These are phyloP conservation scores for Acleris emargana DNA, from an alignment of 2,888 invertebrate genomes.

Conservation along the genomic window DNA sequence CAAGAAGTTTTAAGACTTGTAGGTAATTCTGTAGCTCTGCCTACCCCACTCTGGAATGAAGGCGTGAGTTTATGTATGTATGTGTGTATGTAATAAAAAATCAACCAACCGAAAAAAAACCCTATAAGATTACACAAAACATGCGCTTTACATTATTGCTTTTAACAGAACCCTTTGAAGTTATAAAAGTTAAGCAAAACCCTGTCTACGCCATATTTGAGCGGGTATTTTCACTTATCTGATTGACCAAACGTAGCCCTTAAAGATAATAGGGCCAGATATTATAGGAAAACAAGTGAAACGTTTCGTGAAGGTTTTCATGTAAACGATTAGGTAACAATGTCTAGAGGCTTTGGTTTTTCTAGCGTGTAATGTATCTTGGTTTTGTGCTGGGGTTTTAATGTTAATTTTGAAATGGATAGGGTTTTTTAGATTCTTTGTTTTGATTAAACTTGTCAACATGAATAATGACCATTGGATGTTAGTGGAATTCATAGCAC, in stretches of 20 bases:
- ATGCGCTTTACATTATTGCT: constrained; percentile 26
- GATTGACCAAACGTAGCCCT: constrained; percentile 31
- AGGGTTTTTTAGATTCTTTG: neutral
- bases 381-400: neutral
- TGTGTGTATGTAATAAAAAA: too few species aligned
- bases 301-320: constrained; percentile 28
- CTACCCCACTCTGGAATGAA: too few species aligned
- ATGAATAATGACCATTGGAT: neutral
- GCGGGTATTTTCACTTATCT: constrained; percentile 30
- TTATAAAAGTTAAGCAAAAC: constrained; percentile 23
- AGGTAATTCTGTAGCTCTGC: too few species aligned
- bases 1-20: too few species aligned
- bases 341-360: constrained; percentile 14
- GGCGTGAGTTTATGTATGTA: too few species aligned
- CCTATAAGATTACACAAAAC: constrained; percentile 16
- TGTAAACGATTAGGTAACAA: constrained; percentile 29
- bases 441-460: neutral
- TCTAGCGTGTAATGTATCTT: constrained; percentile 22
- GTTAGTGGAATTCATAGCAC: neutral
- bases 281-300: constrained; percentile 33
- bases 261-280: constrained; percentile 30
- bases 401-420: constrained; percentile 7
- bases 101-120: constrained; percentile 7
- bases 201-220: constrained; percentile 22
- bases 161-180: constrained; percentile 35